A percentile compares a stretch with the other conserved stretches of the same genome.
phyloP scores from a whole-genome alignment of 1,140 invertebrate genomes.

The Telenomus remus region DNA sequence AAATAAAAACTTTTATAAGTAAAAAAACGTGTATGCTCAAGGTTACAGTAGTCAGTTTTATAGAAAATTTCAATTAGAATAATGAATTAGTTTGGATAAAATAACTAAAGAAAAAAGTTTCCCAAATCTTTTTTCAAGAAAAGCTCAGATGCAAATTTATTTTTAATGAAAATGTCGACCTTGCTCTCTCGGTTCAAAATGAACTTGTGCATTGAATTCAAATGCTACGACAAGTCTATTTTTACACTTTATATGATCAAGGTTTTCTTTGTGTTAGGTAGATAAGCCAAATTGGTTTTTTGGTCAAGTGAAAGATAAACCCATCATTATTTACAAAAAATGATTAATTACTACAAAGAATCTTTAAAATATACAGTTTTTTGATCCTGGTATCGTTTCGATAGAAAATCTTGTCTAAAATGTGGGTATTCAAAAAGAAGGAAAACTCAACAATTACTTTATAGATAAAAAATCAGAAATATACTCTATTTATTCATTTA shows the following conservation, averaged over 20 bases:
- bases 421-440: too few species aligned
- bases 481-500: too few species aligned
- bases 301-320: background rate
- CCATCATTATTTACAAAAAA: slow-evolving; percentile 1
- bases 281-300: slow-evolving; percentile 24
- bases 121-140: background rate
- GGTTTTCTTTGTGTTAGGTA: slow-evolving; percentile 47
- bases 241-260: slow-evolving; percentile 59
- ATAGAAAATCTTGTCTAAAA: too few species aligned
- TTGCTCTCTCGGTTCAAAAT: slow-evolving; percentile 53
- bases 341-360: background rate
- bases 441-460: too few species aligned
- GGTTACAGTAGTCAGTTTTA: background rate
- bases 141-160: slow-evolving; percentile 27
- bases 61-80: background rate
- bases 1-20: too few species aligned
- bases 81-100: background rate
- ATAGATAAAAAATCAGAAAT: too few species aligned
- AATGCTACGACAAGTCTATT: slow-evolving; percentile 56
- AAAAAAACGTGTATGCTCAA: too few species aligned
- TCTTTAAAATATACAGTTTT: too few species aligned
- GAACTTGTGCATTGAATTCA: slow-evolving; percentile 55
- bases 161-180: slow-evolving; percentile 55
- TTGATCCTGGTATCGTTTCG: too few species aligned
- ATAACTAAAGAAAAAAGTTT: background rate